Percentiles rank a stretch among this genome's conserved stretches.
Evolutionary conservation across 2,888 invertebrate genomes (phyloP).

Genomic region (Euphydryas editha): DNA sequence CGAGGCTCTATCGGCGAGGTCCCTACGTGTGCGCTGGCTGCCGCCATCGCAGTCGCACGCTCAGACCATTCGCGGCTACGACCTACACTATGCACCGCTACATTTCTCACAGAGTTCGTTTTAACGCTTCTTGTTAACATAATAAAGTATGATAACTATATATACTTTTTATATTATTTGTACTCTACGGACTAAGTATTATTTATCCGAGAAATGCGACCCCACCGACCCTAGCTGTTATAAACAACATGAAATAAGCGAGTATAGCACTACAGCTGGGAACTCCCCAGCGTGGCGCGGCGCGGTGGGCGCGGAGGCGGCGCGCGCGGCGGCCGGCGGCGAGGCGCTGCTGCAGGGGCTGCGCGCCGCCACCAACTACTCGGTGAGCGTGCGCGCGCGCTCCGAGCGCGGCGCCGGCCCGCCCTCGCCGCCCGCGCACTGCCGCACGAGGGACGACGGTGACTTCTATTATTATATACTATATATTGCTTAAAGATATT

Average conservation of each 20-base stretch:
- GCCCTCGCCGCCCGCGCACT: conserved; percentile 87
- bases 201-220: no score
- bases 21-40: conserved; percentile 88
- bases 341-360: conserved; percentile 86
- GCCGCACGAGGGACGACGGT: conserved; percentile 92
- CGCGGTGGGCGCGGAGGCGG: conserved; percentile 39
- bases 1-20: conserved; percentile 86
- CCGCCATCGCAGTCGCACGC: conserved; percentile 81
- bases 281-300: conserved; percentile 47
- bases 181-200: no score
- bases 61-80: conserved; percentile 89
- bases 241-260: no score
- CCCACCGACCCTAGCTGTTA: no score
- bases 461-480: conserved; percentile 17
- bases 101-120: conserved; percentile 54
- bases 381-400: conserved; percentile 90
- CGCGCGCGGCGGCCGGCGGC: conserved; percentile 47
- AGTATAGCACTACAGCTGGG: no score
- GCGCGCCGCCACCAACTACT: conserved; percentile 92
- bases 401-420: conserved; percentile 91
- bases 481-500: no score
- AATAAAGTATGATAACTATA: background rate
- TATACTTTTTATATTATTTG: no score
- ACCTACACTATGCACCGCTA: conserved; percentile 88
- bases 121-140: background rate